Evolutionary conservation across 2,888 invertebrate genomes (phyloP).

Genomic region (Heliconius hortense): DNA sequence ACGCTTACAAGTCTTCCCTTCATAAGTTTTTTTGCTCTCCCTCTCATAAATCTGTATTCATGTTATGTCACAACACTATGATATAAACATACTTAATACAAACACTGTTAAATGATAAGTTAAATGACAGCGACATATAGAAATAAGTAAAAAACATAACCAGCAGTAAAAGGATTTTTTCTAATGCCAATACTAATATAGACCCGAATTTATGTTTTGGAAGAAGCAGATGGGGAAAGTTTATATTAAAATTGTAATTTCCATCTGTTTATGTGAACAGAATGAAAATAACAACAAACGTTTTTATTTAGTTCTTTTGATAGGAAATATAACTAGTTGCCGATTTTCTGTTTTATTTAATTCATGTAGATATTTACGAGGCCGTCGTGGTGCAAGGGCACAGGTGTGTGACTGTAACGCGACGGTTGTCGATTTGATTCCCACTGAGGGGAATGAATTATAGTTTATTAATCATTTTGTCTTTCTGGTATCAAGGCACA

Average conservation of each 20-base stretch:
- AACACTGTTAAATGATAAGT: background rate
- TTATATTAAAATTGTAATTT: constrained; percentile 47
- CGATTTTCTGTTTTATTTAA: background rate
- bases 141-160: constrained; percentile 20
- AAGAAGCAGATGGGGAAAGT: constrained; percentile 66
- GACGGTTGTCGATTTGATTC: no score
- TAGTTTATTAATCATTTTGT: no score
- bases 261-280: constrained; percentile 25
- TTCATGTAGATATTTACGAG: background rate
- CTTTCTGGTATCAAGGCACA: no score
- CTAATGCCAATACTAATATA: constrained; percentile 44
- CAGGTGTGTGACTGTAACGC: no score
- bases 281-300: constrained; percentile 22
- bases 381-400: no score
- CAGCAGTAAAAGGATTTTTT: constrained; percentile 27
- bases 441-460: no score
- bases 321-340: background rate
- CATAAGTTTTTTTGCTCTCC: constrained; percentile 63
- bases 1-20: constrained; percentile 73
- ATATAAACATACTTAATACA: constrained; percentile 10
- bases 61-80: constrained; percentile 28
- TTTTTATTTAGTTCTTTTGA: constrained; percentile 18
- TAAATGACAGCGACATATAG: background rate
- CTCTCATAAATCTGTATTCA: constrained; percentile 61
- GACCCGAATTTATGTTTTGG: constrained; percentile 62